Percentiles rank a stretch among this genome's conserved stretches.
phyloP scores from a whole-genome alignment of 2,113 vertebrate genomes.

The Chlorodrepanis virens region DNA sequence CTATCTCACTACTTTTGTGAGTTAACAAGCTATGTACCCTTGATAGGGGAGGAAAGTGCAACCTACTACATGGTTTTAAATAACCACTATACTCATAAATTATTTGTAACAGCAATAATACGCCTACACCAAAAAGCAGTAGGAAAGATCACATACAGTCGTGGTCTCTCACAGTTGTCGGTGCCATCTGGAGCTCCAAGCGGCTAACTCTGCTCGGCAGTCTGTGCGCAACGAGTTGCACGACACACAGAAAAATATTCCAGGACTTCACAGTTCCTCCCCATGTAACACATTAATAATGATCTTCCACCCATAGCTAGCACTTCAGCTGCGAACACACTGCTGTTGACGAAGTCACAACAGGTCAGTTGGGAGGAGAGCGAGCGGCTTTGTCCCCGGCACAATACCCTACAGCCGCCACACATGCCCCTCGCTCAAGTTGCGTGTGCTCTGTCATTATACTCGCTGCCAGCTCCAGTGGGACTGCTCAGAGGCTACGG shows the following conservation, averaged over 20 bases:
- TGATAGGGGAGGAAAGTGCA: neutral
- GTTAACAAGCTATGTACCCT: constrained; percentile 12
- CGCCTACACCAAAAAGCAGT: constrained; percentile 17
- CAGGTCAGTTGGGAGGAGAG: neutral
- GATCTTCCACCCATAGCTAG: neutral
- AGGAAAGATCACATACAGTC: neutral
- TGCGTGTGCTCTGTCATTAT: neutral
- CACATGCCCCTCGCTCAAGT: neutral
- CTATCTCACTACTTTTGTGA: neutral
- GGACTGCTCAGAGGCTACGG: neutral
- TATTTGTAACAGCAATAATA: constrained; percentile 49
- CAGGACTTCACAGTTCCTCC: neutral
- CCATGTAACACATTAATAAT: neutral
- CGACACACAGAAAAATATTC: neutral
- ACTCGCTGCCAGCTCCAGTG: neutral
- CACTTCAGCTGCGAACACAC: neutral
- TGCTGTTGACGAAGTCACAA: neutral
- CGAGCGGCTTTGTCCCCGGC: neutral
- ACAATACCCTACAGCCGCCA: neutral
- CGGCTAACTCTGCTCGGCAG: neutral
- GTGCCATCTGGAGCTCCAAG: neutral
- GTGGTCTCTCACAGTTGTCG: neutral
- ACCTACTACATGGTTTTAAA: constrained; percentile 45
- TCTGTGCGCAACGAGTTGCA: neutral
- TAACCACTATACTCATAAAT: constrained; percentile 32